Base-by-base conservation (phyloP, 2,888 invertebrate genomes). In the Pilophorus perplexus region DNA sequence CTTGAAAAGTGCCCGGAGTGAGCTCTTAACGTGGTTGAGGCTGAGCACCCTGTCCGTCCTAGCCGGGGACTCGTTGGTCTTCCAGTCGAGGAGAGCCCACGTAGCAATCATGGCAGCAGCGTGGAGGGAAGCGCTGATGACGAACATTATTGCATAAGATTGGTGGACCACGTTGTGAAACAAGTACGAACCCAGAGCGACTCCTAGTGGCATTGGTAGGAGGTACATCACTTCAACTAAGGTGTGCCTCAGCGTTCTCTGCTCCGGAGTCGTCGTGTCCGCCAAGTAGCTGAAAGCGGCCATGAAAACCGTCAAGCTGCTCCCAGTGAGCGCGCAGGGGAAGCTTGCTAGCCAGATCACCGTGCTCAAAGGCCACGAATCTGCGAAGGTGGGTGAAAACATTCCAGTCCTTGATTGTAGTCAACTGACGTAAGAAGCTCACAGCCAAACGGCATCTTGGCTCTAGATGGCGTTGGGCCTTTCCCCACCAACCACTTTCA, bases 181-280 rank as follows among this genome's bases (percentile, higher is more conserved):
- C 1, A 90, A 75, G 68, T 84, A 79, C 2, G 86, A 86, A 46
- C 88, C 90, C 68, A 88, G 74, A 23, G 88, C 87, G 4, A 90
- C 84, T 46, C 94, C 93, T 0, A 85, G 81, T 0, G 93, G 92
- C 83, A 91, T 89, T 0, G 93, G 88, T 65, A 86, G 84, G 71
- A 93, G 82, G 74, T 92, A 90, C 73, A 88, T 85, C 0, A 88
- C 84, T 74, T 94, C 93, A 64, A 93, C 77, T 55, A 94, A 84
- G 0, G 90, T 89, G 2, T 93, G 86, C 68, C 93, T 80, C 18
- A 89, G 75, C 0, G 93, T 93, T 67, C 93, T 81, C 71, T 85
- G 83, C 67, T 84, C 78, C 1, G 83, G 72, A 0, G 85, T 82
- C 0, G 90, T 85, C 18, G 91, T 82, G 73, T 93, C 92, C 0